Evolutionary conservation across 2,113 vertebrate genomes (phyloP).

Genomic region (Ahaetulla prasina): DNA sequence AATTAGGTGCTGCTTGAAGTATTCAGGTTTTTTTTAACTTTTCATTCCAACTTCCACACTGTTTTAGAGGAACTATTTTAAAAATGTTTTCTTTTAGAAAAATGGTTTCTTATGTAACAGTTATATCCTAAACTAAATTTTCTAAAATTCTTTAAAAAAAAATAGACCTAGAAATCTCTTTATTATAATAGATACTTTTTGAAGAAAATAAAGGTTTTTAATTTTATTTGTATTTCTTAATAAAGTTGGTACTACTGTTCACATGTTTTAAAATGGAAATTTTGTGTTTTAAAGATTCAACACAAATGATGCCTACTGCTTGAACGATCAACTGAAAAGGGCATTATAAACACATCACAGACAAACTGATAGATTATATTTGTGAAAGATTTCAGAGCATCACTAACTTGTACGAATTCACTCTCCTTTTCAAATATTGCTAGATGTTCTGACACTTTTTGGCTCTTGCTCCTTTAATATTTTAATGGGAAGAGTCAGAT

Average conservation of each 20-base stretch:
- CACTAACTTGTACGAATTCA: neutral
- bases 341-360: neutral
- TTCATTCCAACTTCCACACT: neutral
- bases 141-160: neutral
- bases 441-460: neutral
- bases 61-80: neutral
- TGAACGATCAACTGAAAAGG: neutral
- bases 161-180: neutral
- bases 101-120: neutral
- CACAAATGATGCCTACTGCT: neutral
- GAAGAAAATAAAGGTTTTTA: neutral
- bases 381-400: neutral
- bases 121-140: neutral
- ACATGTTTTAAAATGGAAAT: neutral
- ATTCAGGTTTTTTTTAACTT: neutral
- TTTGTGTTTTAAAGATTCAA: neutral
- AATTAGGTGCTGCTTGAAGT: neutral
- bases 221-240: neutral
- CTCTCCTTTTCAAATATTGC: neutral
- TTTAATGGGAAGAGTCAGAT: neutral
- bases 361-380: neutral
- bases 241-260: neutral
- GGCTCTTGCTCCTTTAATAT: neutral
- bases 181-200: neutral
- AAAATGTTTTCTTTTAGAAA: neutral